phyloP scores from a whole-genome alignment of 2,888 invertebrate genomes.

The Sesia bembeciformis region DNA sequence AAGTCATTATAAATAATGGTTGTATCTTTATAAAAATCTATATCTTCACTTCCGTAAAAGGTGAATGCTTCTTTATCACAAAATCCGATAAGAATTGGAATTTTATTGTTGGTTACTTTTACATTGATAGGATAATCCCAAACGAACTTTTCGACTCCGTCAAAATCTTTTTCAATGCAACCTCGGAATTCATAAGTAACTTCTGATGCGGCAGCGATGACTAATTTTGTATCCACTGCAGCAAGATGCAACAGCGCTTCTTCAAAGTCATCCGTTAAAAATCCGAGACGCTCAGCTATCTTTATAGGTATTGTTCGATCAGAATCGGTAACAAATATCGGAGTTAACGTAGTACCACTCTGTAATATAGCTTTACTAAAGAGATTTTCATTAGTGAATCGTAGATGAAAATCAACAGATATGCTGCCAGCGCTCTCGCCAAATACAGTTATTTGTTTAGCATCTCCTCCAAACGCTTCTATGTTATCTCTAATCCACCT shows the following conservation, averaged over 20 bases:
- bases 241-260: slow-evolving; percentile 20
- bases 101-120: slow-evolving; percentile 2
- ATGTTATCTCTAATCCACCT: slow-evolving; percentile 41
- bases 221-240: slow-evolving; percentile 3
- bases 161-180: slow-evolving; percentile 13
- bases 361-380: slow-evolving; percentile 21
- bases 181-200: slow-evolving; percentile 1
- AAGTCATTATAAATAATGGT: slow-evolving; percentile 7
- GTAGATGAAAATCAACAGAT: slow-evolving; percentile 33
- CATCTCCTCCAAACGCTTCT: slow-evolving; percentile 37
- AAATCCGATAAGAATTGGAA: slow-evolving; percentile 11
- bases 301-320: slow-evolving; percentile 13
- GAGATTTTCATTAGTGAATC: slow-evolving; percentile 5
- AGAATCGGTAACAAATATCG: slow-evolving; percentile 7
- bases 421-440: slow-evolving; percentile 44
- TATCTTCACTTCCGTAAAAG: background rate
- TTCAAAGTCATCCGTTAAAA: slow-evolving; percentile 15
- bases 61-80: slow-evolving; percentile 1
- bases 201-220: slow-evolving; percentile 2
- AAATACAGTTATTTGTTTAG: slow-evolving; percentile 33
- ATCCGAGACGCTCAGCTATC: slow-evolving; percentile 23
- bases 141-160: slow-evolving; percentile 10
- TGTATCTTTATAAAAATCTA: background rate
- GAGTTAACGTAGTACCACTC: slow-evolving; percentile 17
- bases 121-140: slow-evolving; percentile 4